Evolutionary conservation across 1,140 invertebrate genomes (phyloP), one percentile per base, ranked within the genome.

Genomic region (Trichomalopsis sarcophagae): DNA sequence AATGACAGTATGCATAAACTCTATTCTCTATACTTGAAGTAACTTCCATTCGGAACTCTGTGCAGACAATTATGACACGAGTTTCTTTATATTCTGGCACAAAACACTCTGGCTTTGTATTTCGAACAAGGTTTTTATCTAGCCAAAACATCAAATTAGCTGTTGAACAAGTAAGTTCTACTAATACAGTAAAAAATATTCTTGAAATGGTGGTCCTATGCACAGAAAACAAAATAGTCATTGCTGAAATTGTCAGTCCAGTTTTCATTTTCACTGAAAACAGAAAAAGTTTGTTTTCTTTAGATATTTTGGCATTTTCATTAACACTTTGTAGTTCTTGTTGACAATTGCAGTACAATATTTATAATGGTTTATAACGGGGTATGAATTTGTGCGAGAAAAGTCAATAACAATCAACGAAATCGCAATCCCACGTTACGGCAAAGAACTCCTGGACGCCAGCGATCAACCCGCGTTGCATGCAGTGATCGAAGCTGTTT

Each of bases 41-140:
- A 33, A 86, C 86, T 88, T 93, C 89, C 30, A 90, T 91, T 86
- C 88, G 88, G 27, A 94, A 88, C 89, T 93, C 92, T 83, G 90
- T 84, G 23, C 78, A 87, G 55, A 81, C 84, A n/a, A 87, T 85
- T 13, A 87, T 85, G 2, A 87, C 76, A 10, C 86, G 10, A 77
- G 47, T 76, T 2, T 86, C 77, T 13, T 68, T 6, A 47, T 82
- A 87, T 2, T 23, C 5, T 30, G n/a, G 6, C 30, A 74, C 17
- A n/a, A 85, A 87, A 40, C 23, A 55, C 14, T 79, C 76, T 23
- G 83, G 86, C 86, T 84, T 87, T 33, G 84, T 86, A 5, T 2
- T 11, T 75, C 62, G 47, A 44, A 86, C 75, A 17, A 55, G 17
- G 1, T 66, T 33, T 82, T 79, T 84, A 0, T 7, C 30, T 17